A percentile compares a stretch with the other conserved stretches of the same genome.
Conservation (phyloP, 2,888 invertebrate genomes). For the Phorcus lineatus region DNA sequence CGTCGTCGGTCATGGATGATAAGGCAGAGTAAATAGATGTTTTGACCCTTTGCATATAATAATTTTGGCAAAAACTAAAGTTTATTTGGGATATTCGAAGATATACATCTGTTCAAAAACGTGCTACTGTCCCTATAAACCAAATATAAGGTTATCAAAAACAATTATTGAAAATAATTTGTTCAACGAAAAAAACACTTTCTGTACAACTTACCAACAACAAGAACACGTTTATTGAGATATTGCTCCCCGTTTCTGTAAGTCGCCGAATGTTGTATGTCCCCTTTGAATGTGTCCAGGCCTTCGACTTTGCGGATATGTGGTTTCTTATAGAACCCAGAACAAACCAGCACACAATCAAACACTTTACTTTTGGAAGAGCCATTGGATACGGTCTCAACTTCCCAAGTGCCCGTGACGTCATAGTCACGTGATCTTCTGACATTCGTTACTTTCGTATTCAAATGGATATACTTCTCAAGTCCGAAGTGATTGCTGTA, state of each 20-base stretch:
- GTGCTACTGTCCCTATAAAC: no score
- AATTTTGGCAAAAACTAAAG: no score
- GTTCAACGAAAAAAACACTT: no score
- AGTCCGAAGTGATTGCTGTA: background rate
- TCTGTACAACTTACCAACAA: background rate
- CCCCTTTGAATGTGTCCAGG: background rate
- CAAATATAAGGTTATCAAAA: no score
- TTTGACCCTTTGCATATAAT: no score
- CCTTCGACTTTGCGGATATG: background rate
- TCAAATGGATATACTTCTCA: background rate
- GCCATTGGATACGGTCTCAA: background rate
- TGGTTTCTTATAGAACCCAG: background rate
- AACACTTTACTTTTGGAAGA: background rate
- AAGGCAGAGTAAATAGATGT: no score
- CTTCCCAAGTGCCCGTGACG: constrained; percentile 6
- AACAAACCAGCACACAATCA: background rate
- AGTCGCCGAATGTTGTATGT: background rate
- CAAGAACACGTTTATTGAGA: background rate
- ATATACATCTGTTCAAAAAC: no score
- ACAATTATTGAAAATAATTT: no score
- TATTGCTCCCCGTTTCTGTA: background rate
- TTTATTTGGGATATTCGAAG: no score
- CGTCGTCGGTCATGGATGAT: no score
- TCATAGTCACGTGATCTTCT: background rate
- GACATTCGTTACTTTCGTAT: background rate